Evolutionary conservation across 2,113 vertebrate genomes (phyloP).

Genomic region (Charina bottae): DNA sequence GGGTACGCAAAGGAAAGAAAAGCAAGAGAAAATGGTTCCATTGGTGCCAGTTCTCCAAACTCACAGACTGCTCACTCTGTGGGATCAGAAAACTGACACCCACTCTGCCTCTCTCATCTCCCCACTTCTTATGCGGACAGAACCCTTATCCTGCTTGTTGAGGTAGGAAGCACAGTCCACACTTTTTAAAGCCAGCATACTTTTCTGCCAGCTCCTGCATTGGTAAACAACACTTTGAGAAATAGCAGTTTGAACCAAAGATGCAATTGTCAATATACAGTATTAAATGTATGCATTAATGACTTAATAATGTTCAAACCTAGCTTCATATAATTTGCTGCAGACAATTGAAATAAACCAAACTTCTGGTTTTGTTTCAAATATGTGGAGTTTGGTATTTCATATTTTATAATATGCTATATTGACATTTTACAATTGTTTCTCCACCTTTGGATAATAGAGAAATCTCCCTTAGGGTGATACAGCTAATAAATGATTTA

Average conservation of each 20-base stretch:
- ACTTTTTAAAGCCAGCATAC: neutral
- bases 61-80: neutral
- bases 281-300: conserved; percentile 13
- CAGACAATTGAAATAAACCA: neutral
- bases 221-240: neutral
- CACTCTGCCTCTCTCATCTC: neutral
- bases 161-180: neutral
- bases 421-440: neutral
- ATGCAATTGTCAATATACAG: neutral
- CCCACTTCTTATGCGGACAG: neutral
- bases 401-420: neutral
- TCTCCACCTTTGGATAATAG: neutral
- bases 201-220: neutral
- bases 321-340: neutral
- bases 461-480: neutral
- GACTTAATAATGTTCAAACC: neutral
- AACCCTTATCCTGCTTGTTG: neutral
- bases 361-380: neutral
- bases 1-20: neutral
- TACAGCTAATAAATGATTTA: conserved; percentile 5
- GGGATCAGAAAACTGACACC: neutral
- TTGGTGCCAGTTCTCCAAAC: neutral
- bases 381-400: conserved; percentile 11
- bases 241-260: neutral
- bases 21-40: neutral